phyloP scores from a whole-genome alignment of 2,888 invertebrate genomes.

The Candidula unifasciata region DNA sequence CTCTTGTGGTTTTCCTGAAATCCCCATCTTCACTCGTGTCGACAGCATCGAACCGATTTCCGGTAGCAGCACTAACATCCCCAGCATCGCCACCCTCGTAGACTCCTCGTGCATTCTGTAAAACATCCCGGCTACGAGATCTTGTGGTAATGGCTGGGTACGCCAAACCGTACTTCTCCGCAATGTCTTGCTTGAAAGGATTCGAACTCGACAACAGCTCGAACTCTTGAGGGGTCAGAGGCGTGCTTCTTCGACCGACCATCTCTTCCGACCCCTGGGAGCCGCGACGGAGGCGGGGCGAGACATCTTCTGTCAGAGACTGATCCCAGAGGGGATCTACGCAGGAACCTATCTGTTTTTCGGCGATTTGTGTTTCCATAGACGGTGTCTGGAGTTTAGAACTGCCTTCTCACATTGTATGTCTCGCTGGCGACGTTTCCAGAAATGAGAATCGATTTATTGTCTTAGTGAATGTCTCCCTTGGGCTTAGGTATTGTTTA shows the following conservation, averaged over 20 bases:
- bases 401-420: neutral
- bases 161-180: conserved; percentile 35
- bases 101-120: neutral
- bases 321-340: conserved; percentile 37
- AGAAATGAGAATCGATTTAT: neutral
- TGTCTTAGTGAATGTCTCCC: too few species aligned
- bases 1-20: neutral
- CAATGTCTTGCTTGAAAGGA: conserved; percentile 49
- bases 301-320: neutral
- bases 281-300: too few species aligned
- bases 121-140: neutral
- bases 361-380: neutral
- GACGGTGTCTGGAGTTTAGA: neutral
- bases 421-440: neutral
- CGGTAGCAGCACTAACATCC: neutral
- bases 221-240: neutral
- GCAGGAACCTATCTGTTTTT: conserved; percentile 17
- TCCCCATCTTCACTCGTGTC: neutral
- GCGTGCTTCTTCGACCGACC: too few species aligned
- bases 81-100: neutral
- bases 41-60: neutral
- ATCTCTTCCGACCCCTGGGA: too few species aligned
- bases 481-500: neutral
- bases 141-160: conserved; percentile 18
- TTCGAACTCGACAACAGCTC: neutral